Evolutionary conservation across 2,113 vertebrate genomes (phyloP), one percentile per base, ranked within the genome.

Genomic region (Empidonax alnorum): DNA sequence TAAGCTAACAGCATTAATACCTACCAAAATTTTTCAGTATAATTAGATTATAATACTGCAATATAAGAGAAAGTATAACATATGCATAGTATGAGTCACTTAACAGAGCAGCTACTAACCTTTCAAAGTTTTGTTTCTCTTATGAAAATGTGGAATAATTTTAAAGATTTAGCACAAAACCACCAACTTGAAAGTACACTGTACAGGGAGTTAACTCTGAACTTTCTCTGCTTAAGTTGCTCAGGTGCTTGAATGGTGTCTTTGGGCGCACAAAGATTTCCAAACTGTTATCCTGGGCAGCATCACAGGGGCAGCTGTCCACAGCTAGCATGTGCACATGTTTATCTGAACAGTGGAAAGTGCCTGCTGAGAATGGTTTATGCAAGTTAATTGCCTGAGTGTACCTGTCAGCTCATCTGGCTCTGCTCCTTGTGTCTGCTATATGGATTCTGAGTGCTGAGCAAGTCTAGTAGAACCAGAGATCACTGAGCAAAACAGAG

Each of bases 241-340:
- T 62, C 11, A 20, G 4, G 16, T 81, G 30, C 9, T 56, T 66
- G 58, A 76, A 76, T 10, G 33, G 33, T 44, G 7, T 50, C 21
- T 56, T 63, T 75, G 25, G 28, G 28, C 42, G 33, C 7, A 13
- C 4, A 59, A 6, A 53, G 23, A 35, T 35, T 80, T 35, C 41
- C 20, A 35, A 2, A 21, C 39, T 22, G 0, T 55, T 46, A 10
- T 17, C 21, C 19, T 8, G 35, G 31, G 62, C 56, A 79, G 65
- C n/a, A 42, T 53, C 33, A 20, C 41, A n/a, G 37, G 12, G n/a
- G 27, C 25, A 27, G 10, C 50, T 23, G 14, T 17, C 41, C 0
- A 0, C 52, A 30, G 0, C 14, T 73, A 5, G 39, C 15, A 5
- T 4, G 30, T 24, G 33, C 30, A 25, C 3, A 2, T 1, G 2